phyloP scores from a whole-genome alignment of 1,140 invertebrate species.

The Eufriesea mexicana region DNA sequence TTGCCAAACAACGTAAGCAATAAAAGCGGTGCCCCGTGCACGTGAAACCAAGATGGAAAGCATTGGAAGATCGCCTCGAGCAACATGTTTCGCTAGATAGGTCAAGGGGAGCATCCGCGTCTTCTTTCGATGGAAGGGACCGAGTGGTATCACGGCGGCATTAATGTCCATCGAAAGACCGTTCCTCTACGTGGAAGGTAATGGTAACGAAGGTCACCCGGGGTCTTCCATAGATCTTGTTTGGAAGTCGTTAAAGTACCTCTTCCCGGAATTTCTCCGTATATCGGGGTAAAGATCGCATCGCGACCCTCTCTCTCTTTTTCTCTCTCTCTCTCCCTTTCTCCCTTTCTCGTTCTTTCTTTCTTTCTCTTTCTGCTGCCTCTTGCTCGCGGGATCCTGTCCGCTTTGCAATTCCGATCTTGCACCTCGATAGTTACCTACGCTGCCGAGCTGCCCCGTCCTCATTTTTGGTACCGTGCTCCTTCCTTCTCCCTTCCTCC shows the following conservation, averaged over 20 bases:
- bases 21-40: background rate
- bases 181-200: constrained; percentile 67
- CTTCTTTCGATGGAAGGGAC: constrained; percentile 22
- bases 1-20: too few species aligned
- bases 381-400: constrained; percentile 75
- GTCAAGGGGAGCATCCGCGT: background rate
- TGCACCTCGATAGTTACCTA: constrained; percentile 80
- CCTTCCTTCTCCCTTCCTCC: constrained; percentile 21
- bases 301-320: constrained; percentile 65
- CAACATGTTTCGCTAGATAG: background rate
- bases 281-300: constrained; percentile 80
- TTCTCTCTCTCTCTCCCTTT: background rate
- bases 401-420: constrained; percentile 82
- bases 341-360: constrained; percentile 2
- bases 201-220: constrained; percentile 76
- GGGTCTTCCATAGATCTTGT: constrained; percentile 80
- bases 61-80: background rate
- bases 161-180: constrained; percentile 54
- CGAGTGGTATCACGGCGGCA: constrained; percentile 20
- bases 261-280: constrained; percentile 80
- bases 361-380: constrained; percentile 14
- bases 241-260: constrained; percentile 81
- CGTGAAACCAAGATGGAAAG: constrained; percentile 15
- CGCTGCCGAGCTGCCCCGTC: constrained; percentile 68
- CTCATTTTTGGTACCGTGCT: constrained; percentile 72